Percentiles rank a stretch among this genome's conserved stretches.
Conservation (phyloP, 2,797 vertebrate species). For the Xerus rutilus region DNA sequence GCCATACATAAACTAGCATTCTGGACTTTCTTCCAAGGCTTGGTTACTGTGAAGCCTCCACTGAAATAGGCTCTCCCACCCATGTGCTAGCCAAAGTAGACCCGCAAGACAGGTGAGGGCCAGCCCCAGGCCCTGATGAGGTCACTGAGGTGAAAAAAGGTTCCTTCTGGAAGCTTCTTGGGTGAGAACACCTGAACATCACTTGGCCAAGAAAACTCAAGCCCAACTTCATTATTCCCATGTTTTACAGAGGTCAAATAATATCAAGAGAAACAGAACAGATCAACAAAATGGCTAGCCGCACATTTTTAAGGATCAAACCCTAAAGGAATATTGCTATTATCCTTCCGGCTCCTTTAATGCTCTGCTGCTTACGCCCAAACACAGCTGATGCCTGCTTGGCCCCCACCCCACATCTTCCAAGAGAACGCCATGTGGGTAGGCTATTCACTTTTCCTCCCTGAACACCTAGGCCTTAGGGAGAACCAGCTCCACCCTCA, state of each 20-base stretch:
- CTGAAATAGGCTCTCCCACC: background rate
- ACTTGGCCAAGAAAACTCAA: background rate
- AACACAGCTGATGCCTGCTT: fast-evolving
- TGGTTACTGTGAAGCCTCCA: background rate
- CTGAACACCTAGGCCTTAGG: background rate
- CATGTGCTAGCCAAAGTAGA: background rate
- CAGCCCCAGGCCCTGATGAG: background rate
- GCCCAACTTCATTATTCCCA: background rate
- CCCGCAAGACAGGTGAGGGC: background rate
- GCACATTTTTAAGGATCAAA: background rate
- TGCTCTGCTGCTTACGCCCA: fast-evolving
- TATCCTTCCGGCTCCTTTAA: background rate
- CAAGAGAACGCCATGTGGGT: background rate
- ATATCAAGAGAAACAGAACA: background rate
- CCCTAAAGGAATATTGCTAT: fast-evolving
- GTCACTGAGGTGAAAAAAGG: background rate
- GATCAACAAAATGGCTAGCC: background rate
- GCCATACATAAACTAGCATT: background rate
- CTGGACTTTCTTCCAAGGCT: background rate
- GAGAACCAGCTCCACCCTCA: no score
- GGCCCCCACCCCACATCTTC: background rate
- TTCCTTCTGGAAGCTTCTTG: background rate
- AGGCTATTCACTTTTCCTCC: fast-evolving
- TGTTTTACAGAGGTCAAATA: background rate
- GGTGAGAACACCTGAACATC: background rate